These are phyloP conservation scores for Lycopodina hypogea DNA, from an alignment of 37 sponge, comb jelly and placozoan species.

Conservation along the genomic window DNA sequence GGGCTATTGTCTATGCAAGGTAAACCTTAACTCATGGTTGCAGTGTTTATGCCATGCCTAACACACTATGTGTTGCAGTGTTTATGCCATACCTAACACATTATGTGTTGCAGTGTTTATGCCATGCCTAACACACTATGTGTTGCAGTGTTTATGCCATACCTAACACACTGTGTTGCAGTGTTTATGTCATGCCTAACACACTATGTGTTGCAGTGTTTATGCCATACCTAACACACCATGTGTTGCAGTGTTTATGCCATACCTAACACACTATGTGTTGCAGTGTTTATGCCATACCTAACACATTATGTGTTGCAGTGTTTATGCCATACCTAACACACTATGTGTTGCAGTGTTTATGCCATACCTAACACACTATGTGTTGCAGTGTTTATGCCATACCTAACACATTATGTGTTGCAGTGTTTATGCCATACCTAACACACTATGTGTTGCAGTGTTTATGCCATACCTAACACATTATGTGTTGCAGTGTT, in stretches of 20 bases:
- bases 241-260: conserved; percentile 38
- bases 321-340: conserved; percentile 36
- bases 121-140: not conserved
- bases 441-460: not conserved
- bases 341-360: conserved; percentile 36
- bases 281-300: conserved; percentile 43
- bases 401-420: not conserved
- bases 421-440: conserved; percentile 43
- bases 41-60: too few relatives aligned
- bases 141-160: conserved; percentile 60
- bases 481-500: conserved; percentile 36
- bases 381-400: conserved; percentile 38
- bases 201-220: conserved; percentile 36
- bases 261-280: not conserved
- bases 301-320: not conserved
- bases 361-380: not conserved
- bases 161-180: too few relatives aligned
- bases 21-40: not conserved
- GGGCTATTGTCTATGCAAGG: conserved; percentile 92
- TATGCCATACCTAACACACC: not conserved
- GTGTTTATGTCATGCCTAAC: not conserved
- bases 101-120: conserved; percentile 36
- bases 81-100: conserved; percentile 1
- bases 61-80: conserved; percentile 24
- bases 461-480: conserved; percentile 36